Evolutionary conservation across 2,113 vertebrate species (phyloP).

Genomic region (Tinamus guttatus): DNA sequence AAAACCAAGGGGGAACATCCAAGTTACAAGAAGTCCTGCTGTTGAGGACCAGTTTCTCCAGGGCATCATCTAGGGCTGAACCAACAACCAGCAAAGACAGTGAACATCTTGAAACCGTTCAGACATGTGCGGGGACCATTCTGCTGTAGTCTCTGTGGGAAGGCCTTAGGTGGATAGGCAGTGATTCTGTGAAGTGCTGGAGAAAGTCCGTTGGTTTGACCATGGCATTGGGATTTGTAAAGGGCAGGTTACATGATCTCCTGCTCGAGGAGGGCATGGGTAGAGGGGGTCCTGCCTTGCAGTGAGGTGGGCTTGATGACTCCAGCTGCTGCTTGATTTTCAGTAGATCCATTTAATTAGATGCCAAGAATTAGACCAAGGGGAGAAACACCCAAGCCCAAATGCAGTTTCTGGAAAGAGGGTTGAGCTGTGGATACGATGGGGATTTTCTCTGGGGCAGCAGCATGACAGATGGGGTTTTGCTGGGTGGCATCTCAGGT

Average conservation of each 20-base stretch:
- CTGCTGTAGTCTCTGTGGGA: too few relatives aligned
- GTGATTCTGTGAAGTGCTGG: neutral
- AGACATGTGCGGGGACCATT: rapidly evolving
- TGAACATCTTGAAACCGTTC: neutral
- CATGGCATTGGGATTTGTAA: neutral
- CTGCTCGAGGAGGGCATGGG: neutral
- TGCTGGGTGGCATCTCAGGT: neutral
- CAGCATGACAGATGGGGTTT: neutral
- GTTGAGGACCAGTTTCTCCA: neutral
- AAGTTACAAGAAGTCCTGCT: rapidly evolving
- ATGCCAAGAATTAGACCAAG: neutral
- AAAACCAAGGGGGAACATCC: neutral
- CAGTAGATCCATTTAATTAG: neutral
- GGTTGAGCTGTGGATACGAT: neutral
- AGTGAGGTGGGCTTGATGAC: neutral
- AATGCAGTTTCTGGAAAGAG: neutral
- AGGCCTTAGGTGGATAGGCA: neutral
- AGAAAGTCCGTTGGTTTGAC: neutral
- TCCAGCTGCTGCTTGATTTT: neutral
- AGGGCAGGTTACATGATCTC: neutral
- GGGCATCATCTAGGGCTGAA: neutral
- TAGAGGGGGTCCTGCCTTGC: neutral
- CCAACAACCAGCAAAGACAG: neutral
- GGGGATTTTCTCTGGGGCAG: neutral
- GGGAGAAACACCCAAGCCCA: rapidly evolving